A percentile compares a stretch with the other conserved stretches of the same genome.
These are phyloP conservation scores for Fukomys damarensis DNA, from an alignment of 2,113 vertebrate species.

Conservation along the genomic window DNA sequence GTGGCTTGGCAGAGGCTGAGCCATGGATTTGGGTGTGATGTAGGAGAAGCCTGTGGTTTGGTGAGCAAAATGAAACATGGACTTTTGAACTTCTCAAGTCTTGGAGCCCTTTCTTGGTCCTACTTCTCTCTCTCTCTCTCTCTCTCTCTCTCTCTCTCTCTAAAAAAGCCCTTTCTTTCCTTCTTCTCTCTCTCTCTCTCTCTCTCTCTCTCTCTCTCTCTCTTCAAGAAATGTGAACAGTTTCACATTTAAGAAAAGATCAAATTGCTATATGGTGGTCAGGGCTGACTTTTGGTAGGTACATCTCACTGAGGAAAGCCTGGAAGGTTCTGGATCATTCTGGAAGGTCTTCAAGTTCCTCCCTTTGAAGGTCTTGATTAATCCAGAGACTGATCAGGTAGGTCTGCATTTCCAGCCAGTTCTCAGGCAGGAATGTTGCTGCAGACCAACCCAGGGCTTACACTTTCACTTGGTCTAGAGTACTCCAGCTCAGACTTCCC, in stretches of 20 bases:
- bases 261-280: not conserved
- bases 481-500: not conserved
- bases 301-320: not conserved
- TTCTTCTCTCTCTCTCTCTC: not conserved
- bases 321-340: not conserved
- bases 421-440: not conserved
- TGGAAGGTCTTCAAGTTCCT: constrained; percentile 1
- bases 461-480: not conserved
- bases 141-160: not conserved
- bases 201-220: not conserved
- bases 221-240: not conserved
- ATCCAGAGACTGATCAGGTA: not conserved
- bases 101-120: not conserved
- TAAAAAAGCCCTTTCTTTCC: too few relatives aligned
- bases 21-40: constrained; percentile 53
- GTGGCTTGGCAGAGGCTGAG: constrained; percentile 56
- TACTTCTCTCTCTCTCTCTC: not conserved
- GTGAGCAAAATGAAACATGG: constrained; percentile 39
- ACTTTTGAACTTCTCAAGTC: constrained; percentile 9
- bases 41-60: constrained; percentile 48
- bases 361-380: not conserved
- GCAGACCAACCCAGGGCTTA: too few relatives aligned
- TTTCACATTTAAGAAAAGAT: not conserved
- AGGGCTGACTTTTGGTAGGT: not conserved
- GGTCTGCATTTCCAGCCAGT: not conserved